Evolutionary conservation across 1,140 invertebrate species (phyloP).

Genomic region (Atta texana): DNA sequence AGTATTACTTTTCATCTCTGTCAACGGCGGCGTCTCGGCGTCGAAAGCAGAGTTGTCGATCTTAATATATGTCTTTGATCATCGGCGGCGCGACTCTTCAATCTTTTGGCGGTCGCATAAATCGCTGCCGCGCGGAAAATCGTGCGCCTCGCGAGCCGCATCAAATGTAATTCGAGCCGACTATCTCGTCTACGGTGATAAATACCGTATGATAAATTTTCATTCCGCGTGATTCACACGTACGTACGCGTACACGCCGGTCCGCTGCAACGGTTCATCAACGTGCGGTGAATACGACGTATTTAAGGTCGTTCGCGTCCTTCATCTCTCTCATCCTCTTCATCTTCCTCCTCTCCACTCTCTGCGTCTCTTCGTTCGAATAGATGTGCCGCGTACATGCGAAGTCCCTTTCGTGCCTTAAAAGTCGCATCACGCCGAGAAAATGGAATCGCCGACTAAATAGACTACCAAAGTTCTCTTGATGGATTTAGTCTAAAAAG

Average conservation of each 20-base stretch:
- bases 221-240: slow-evolving; percentile 76
- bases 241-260: slow-evolving; percentile 50
- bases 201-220: slow-evolving; percentile 78
- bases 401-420: slow-evolving; percentile 33
- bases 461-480: slow-evolving; percentile 38
- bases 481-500: not conserved
- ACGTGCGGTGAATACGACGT: slow-evolving; percentile 65
- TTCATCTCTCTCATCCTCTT: slow-evolving; percentile 19
- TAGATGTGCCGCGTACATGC: slow-evolving; percentile 32
- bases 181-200: slow-evolving; percentile 72
- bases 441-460: slow-evolving; percentile 43
- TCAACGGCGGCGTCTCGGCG: slow-evolving; percentile 37
- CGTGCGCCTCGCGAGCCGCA: slow-evolving; percentile 9
- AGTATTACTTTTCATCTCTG: slow-evolving; percentile 57
- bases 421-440: slow-evolving; percentile 35
- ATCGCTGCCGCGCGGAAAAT: slow-evolving; percentile 65
- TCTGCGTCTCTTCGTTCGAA: slow-evolving; percentile 19
- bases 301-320: slow-evolving; percentile 65
- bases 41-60: slow-evolving; percentile 60
- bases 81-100: slow-evolving; percentile 59
- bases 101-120: slow-evolving; percentile 60
- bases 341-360: not conserved
- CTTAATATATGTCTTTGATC: slow-evolving; percentile 68
- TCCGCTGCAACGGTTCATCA: slow-evolving; percentile 69
- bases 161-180: slow-evolving; percentile 54